Conservation (phyloP, 2,888 invertebrate species). For the Eupithecia insigniata region DNA sequence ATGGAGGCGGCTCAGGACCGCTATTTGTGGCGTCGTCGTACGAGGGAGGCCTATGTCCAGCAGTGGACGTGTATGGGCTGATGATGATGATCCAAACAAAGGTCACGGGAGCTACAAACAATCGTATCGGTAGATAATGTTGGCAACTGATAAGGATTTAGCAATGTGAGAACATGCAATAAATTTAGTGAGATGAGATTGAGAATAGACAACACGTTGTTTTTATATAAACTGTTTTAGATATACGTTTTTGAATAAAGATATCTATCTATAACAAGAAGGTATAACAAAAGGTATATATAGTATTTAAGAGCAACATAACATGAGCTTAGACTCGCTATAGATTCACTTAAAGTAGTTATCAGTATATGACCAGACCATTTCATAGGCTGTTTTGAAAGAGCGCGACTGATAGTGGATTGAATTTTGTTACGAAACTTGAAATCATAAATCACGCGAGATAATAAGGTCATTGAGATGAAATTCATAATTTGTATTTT, state of each 20-base stretch:
- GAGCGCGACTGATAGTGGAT: background rate
- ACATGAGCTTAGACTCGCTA: background rate
- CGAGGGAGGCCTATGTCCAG: too few relatives aligned
- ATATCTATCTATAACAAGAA: too few relatives aligned
- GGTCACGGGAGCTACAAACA: conserved; percentile 39
- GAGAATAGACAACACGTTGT: background rate
- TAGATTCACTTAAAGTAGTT: background rate
- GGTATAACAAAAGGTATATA: too few relatives aligned
- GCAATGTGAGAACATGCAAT: conserved; percentile 20
- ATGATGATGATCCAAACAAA: too few relatives aligned
- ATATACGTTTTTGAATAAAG: too few relatives aligned
- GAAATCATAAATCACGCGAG: background rate
- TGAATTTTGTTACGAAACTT: background rate
- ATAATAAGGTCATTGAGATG: background rate
- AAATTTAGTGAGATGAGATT: background rate
- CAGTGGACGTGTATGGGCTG: too few relatives aligned
- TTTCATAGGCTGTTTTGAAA: background rate
- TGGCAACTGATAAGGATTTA: conserved; percentile 29
- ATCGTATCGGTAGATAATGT: conserved; percentile 31
- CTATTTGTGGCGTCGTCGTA: too few relatives aligned
- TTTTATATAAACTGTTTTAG: too few relatives aligned
- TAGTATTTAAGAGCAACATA: too few relatives aligned
- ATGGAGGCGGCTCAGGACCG: too few relatives aligned
- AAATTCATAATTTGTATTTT: background rate
- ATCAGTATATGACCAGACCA: background rate